These are phyloP conservation scores for Spodoptera exigua DNA, from an alignment of 2,888 invertebrate species.

Conservation along the genomic window DNA sequence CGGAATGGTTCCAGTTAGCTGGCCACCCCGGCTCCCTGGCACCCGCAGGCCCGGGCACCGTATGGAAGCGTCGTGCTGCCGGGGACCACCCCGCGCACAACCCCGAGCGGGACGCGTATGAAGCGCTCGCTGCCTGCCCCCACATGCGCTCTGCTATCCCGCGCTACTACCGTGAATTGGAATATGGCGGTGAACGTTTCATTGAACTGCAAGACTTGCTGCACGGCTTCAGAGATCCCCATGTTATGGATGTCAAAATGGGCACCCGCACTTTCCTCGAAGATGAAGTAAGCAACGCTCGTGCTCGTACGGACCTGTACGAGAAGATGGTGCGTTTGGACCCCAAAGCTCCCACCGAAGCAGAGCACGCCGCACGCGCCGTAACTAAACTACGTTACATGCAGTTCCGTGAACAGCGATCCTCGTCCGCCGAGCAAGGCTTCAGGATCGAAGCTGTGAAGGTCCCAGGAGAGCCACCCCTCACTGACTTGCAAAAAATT, in stretches of 20 bases:
- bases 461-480: slow-evolving; percentile 94
- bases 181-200: slow-evolving; percentile 94
- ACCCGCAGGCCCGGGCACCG: slow-evolving; percentile 97
- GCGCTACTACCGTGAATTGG: slow-evolving; percentile 94
- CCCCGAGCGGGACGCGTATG: slow-evolving; percentile 94
- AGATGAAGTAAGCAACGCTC: slow-evolving; percentile 96
- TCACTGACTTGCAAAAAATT: slow-evolving; percentile 96
- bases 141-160: slow-evolving; percentile 93
- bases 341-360: slow-evolving; percentile 94
- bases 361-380: slow-evolving; percentile 94
- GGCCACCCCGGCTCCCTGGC: slow-evolving; percentile 98
- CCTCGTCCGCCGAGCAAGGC: slow-evolving; percentile 97
- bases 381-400: slow-evolving; percentile 99
- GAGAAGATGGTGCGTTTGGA: slow-evolving; percentile 98
- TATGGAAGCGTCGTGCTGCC: slow-evolving; percentile 96
- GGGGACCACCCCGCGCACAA: slow-evolving; percentile 92
- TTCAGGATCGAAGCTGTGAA: slow-evolving; percentile 99
- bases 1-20: slow-evolving; percentile 96
- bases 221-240: slow-evolving; percentile 96
- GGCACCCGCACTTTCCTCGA: slow-evolving; percentile 98
- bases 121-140: slow-evolving; percentile 93
- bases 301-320: slow-evolving; percentile 95
- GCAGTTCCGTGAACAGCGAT: slow-evolving; percentile 98
- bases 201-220: slow-evolving; percentile 98
- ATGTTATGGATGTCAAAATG: slow-evolving; percentile 99